phyloP scores from a whole-genome alignment of 2,797 vertebrate species.

The Gouania willdenowi region DNA sequence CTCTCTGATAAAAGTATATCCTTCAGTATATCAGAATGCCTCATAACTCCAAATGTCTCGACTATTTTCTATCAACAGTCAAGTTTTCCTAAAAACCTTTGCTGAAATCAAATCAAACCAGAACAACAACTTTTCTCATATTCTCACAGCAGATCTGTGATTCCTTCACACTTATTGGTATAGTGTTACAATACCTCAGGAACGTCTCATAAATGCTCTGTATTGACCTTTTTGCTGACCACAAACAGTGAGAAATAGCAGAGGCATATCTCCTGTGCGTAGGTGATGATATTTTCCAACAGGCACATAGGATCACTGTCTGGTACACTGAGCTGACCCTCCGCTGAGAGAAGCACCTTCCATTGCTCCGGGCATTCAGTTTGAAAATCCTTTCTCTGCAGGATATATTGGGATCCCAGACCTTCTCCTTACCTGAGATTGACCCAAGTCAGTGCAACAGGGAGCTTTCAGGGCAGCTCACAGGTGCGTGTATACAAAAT shows the following conservation, averaged over 20 bases:
- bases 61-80: constrained; percentile 28
- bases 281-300: constrained; percentile 59
- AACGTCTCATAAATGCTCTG: constrained; percentile 52
- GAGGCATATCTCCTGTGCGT: constrained; percentile 39
- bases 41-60: constrained; percentile 51
- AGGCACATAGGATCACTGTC: constrained; percentile 60
- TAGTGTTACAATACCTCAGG: constrained; percentile 42
- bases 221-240: constrained; percentile 62
- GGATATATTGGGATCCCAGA: constrained; percentile 65
- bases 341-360: constrained; percentile 54
- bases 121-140: constrained; percentile 37
- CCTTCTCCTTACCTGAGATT: constrained; percentile 64
- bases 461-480: constrained; percentile 79
- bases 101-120: constrained; percentile 23
- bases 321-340: constrained; percentile 56
- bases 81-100: constrained; percentile 40
- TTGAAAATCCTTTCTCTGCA: constrained; percentile 61
- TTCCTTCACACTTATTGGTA: constrained; percentile 48
- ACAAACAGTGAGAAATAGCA: constrained; percentile 39
- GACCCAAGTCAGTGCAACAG: constrained; percentile 68
- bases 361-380: constrained; percentile 54
- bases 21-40: constrained; percentile 51
- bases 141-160: constrained; percentile 44
- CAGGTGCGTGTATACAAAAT: constrained; percentile 85
- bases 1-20: constrained; percentile 32